These are phyloP conservation scores for Heterohyrax brucei DNA, from an alignment of 2,797 vertebrate species.

Conservation along the genomic window DNA sequence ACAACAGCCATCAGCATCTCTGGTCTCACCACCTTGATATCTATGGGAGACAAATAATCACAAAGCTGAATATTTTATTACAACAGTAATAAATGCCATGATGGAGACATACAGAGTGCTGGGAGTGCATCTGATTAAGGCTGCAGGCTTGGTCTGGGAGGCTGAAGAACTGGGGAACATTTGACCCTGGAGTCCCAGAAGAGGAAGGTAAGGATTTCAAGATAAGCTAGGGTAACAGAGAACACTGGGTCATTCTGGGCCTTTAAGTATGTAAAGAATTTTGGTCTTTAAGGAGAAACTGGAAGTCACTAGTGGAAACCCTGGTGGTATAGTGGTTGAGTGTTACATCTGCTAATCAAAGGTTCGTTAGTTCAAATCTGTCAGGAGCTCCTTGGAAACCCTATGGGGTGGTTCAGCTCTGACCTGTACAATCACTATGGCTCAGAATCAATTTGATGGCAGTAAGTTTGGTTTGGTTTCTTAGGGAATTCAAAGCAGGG, in stretches of 20 bases:
- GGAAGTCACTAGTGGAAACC: not conserved
- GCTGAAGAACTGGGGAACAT: not conserved
- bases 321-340: no score
- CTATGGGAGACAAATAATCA: not conserved
- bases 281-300: slow-evolving; percentile 11
- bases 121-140: not conserved
- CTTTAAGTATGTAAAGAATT: slow-evolving; percentile 16
- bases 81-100: not conserved
- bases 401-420: no score
- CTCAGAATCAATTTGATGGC: no score
- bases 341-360: no score
- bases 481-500: not conserved
- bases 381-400: no score
- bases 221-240: not conserved
- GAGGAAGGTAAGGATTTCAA: not conserved
- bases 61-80: not conserved
- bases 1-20: rapidly evolving
- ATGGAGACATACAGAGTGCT: not conserved
- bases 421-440: no score
- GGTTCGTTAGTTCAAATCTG: no score
- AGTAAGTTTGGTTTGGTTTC: no score
- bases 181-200: not conserved
- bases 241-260: not conserved
- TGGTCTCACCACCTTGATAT: not conserved
- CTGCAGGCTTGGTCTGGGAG: not conserved